Evolutionary conservation across 2,797 vertebrate species (phyloP), one percentile per base, ranked within the genome.

Genomic region (Pangasius macronema): DNA sequence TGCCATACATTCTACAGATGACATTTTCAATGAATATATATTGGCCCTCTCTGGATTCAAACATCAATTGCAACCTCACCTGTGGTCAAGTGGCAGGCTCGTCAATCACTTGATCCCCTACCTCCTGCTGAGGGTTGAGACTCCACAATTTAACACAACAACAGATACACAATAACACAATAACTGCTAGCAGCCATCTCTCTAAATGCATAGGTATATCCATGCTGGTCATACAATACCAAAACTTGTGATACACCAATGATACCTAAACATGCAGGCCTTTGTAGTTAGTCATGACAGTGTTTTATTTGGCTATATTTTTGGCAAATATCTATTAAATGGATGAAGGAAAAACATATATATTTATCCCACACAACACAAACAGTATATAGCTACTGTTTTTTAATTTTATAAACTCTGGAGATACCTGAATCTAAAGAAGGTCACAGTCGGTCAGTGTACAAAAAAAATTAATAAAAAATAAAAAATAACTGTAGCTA

Each of bases 11-110:
- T 85, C 46, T 88, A 63, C 24, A 33, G 73, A 87, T 90, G 89
- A 90, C 90, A 91, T 91, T 91, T 90, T 90, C 90, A 91, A 88
- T 91, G 89, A 91, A 91, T 91, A 91, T 88, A 91, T 91, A 88
- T 90, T 51, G 46, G 81, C 67, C 80, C 55, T 90, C 85, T 88
- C 83, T 75, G 6, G 73, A 83, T 86, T 87, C 49, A 42, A 81
- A 72, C 86, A 82, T 84, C 90, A 83, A 85, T 87, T 84, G 79
- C 85, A 70, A 53, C 16, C 80, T 84, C 79, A 87, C 85, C 89
- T 89, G 87, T 88, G 86, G 87, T 86, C 83, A 90, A 90, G 84
- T 70, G 82, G 80, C 84, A 81, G 84, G 39, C 80, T 83, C 84
- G 73, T 87, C 87, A 84, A 68, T 89, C 87, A 86, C 53, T 83